A percentile compares a stretch with the other conserved stretches of the same genome.
phyloP scores from a whole-genome alignment of 2,113 vertebrate species.

The Laticauda colubrina region DNA sequence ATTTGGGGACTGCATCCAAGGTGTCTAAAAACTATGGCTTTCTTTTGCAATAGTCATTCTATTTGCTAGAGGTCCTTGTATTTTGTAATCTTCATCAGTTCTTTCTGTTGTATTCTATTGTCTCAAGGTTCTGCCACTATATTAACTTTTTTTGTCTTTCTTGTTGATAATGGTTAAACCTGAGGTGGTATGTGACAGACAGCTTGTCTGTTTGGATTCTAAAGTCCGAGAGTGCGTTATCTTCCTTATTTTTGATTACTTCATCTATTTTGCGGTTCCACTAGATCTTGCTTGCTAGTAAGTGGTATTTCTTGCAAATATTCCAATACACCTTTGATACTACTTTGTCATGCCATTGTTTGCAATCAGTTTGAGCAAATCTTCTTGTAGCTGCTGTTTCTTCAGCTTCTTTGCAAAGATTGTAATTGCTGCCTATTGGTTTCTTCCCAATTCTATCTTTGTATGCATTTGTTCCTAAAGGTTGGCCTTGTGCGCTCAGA shows the following conservation, averaged over 20 bases:
- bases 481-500: background rate
- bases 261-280: background rate
- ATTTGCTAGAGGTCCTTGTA: background rate
- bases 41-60: background rate
- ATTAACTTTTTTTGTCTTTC: background rate
- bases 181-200: background rate
- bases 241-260: background rate
- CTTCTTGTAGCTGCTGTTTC: background rate
- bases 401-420: background rate
- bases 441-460: background rate
- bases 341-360: background rate
- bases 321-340: background rate
- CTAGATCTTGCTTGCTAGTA: background rate
- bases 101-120: background rate
- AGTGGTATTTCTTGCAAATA: background rate
- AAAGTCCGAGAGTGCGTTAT: background rate
- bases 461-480: background rate
- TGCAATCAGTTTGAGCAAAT: background rate
- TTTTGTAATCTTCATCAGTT: background rate
- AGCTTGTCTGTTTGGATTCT: background rate
- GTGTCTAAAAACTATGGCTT: background rate
- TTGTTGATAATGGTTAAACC: background rate
- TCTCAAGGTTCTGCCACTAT: background rate
- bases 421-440: background rate
- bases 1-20: background rate